A percentile compares a stretch with the other conserved stretches of the same genome.
Evolutionary conservation across 2,113 vertebrate species (phyloP).

Genomic region (pig (Sus scrofa)): T2T-Sscrofa CM000815.6:91398501-91399000

Average conservation of each 20-base stretch:
- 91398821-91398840: not conserved
- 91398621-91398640: not conserved
- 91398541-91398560: not conserved
- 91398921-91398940: not conserved
- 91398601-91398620: not conserved
- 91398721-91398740: not conserved
- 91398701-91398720: not conserved
- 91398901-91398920: not conserved
- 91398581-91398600: not conserved
- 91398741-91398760: not conserved
- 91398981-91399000: not conserved
- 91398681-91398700: not conserved
- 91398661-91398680: not conserved
- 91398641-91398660: not conserved
- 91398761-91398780: not conserved
- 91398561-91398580: accelerated
- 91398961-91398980: not conserved
- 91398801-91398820: not conserved
- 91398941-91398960: not conserved
- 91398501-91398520: no score
- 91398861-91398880: not conserved
- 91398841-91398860: constrained; percentile 30
- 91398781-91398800: not conserved
- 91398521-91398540: accelerated
- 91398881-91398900: not conserved